Percentiles rank a stretch among this genome's conserved stretches.
Conservation (phyloP, 2,113 vertebrate species). For the Eudyptes chrysolophus region DNA sequence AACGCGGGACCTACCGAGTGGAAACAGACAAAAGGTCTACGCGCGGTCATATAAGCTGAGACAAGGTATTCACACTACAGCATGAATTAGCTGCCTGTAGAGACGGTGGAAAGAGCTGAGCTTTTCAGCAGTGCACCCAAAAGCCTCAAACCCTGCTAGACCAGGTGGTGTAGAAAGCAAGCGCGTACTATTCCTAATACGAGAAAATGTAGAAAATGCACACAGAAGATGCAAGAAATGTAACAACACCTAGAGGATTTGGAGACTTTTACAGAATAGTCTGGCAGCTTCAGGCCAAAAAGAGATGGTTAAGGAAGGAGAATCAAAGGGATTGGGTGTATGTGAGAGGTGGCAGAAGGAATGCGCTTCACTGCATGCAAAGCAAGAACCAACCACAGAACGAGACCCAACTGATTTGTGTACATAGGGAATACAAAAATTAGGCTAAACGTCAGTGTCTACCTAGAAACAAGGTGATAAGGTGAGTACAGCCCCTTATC, state of each 20-base stretch:
- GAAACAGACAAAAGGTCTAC: fast-evolving
- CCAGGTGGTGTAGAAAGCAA: neutral
- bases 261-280: neutral
- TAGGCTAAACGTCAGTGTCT: neutral
- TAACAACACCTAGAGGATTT: neutral
- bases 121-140: neutral
- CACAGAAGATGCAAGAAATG: neutral
- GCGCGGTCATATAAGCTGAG: fast-evolving
- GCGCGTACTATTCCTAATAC: fast-evolving
- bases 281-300: neutral
- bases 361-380: neutral
- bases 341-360: neutral
- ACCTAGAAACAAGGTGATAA: neutral
- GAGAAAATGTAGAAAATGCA: neutral
- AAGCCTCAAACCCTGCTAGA: neutral
- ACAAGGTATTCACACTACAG: neutral
- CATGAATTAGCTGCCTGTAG: neutral
- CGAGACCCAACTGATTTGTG: neutral
- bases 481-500: neutral
- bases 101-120: fast-evolving
- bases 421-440: neutral
- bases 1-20: fast-evolving
- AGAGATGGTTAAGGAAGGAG: neutral
- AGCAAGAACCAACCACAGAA: neutral
- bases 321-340: neutral